These are phyloP conservation scores for Tetragonisca angustula DNA, from an alignment of 2,888 invertebrate species.

Conservation along the genomic window DNA sequence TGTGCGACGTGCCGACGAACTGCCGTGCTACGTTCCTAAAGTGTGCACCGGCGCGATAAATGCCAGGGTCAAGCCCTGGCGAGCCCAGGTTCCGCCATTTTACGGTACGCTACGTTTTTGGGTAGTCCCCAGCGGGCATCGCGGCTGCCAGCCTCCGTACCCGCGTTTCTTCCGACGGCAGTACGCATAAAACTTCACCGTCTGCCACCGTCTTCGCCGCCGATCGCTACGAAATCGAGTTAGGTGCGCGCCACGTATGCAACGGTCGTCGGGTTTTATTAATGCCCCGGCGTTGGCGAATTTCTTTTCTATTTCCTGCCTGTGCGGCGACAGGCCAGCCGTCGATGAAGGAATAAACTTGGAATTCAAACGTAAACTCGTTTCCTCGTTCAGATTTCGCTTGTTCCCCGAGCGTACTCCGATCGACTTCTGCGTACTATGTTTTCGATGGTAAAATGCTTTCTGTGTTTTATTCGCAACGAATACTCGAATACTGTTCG, in stretches of 20 bases:
- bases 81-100: constrained; percentile 58
- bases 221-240: constrained; percentile 39
- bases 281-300: neutral
- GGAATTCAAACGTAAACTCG: too few relatives aligned
- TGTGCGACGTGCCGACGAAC: neutral
- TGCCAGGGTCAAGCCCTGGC: constrained; percentile 48
- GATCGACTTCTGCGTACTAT: too few relatives aligned
- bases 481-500: too few relatives aligned
- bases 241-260: neutral
- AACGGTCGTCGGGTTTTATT: constrained; percentile 26
- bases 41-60: constrained; percentile 62
- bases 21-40: constrained; percentile 26
- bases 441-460: too few relatives aligned
- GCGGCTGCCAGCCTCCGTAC: constrained; percentile 21
- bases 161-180: constrained; percentile 41
- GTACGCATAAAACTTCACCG: constrained; percentile 38
- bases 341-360: neutral
- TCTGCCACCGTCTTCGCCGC: constrained; percentile 11
- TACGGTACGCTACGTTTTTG: constrained; percentile 65
- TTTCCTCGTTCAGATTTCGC: too few relatives aligned
- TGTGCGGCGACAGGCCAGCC: too few relatives aligned
- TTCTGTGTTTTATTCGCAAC: too few relatives aligned
- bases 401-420: too few relatives aligned
- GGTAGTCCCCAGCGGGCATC: constrained; percentile 50
- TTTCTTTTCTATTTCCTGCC: too few relatives aligned